A percentile compares a stretch with the other conserved stretches of the same genome.
Evolutionary conservation across 2,113 vertebrate genomes (phyloP).

Genomic region (Astur gentilis): DNA sequence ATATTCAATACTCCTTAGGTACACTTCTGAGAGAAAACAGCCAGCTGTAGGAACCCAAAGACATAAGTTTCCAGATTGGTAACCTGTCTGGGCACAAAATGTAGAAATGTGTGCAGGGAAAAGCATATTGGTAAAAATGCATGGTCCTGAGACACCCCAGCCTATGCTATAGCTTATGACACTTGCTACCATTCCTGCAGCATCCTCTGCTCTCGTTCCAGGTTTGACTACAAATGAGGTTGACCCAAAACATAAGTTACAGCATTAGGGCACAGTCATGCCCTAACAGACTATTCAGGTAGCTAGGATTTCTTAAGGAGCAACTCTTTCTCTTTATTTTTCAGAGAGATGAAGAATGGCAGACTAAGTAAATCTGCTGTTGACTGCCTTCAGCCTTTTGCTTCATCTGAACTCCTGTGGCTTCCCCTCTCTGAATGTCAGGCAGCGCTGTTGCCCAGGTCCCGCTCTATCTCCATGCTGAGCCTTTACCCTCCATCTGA

Average conservation of each 20-base stretch:
- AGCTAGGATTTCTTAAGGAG: not conserved
- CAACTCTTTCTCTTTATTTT: not conserved
- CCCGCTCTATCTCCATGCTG: not conserved
- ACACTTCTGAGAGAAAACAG: not conserved
- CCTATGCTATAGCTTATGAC: not conserved
- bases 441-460: not conserved
- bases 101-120: not conserved
- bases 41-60: not conserved
- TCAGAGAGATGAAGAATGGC: not conserved
- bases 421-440: not conserved
- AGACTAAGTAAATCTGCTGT: not conserved
- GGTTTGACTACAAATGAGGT: not conserved
- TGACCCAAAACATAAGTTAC: not conserved
- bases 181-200: not conserved
- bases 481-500: not conserved
- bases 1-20: not conserved
- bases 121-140: not conserved
- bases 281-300: not conserved
- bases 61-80: not conserved
- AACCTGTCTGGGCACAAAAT: not conserved
- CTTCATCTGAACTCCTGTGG: not conserved
- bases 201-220: not conserved
- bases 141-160: not conserved
- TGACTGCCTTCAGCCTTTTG: not conserved
- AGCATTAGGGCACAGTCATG: not conserved